Base-by-base conservation (phyloP, 2,113 vertebrate species). In the Lynx canadensis region DNA sequence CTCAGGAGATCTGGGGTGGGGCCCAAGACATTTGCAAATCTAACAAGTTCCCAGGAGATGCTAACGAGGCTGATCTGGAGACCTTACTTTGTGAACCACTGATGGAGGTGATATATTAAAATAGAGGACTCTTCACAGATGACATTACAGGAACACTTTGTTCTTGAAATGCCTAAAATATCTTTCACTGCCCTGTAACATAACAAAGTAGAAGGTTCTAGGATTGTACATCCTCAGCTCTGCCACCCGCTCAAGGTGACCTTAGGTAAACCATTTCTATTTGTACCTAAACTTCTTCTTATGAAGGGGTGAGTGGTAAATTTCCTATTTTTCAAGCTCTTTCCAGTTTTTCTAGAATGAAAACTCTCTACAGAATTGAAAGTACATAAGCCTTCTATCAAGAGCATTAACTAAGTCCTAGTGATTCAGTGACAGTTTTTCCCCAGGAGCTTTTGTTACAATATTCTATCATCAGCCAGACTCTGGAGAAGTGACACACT, bases 131-230 rank as follows among this genome's bases (percentile, higher is more conserved):
- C n/a, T 87, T 86, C 45, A 78, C 4, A 18, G 14, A 31, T 66
- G 91, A 76, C 41, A 52, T 2, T 57, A 25, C 4, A 90, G 66
- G 81, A 71, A 76, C 80, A 57, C 29, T 93, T 66, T 73, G 57
- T 87, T 95, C 66, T 68, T 69, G 80, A 69, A 88, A 71, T 38
- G 16, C 48, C 16, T 74, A 76, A 90, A 69, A 84, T 83, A 76
- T 50, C n/a, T 16, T 60, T 85, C 19, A n/a, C 27, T 27, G 8
- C 15, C 16, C 50, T 16, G 25, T 21, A 31, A 23, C 27, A 19
- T 63, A 87, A 78, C 52, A 93, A 50, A 31, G 29, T 23, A 78
- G 71, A 55, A 94, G 55, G 10, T 15, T 52, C 0, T 27, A 27
- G 4, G 18, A 7, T 38, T 41, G n/a, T 57, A 9, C 66, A 48